phyloP scores from a whole-genome alignment of 2,113 vertebrate species.

The crab-eating macaque (Macaca fascicularis) region DNA sequence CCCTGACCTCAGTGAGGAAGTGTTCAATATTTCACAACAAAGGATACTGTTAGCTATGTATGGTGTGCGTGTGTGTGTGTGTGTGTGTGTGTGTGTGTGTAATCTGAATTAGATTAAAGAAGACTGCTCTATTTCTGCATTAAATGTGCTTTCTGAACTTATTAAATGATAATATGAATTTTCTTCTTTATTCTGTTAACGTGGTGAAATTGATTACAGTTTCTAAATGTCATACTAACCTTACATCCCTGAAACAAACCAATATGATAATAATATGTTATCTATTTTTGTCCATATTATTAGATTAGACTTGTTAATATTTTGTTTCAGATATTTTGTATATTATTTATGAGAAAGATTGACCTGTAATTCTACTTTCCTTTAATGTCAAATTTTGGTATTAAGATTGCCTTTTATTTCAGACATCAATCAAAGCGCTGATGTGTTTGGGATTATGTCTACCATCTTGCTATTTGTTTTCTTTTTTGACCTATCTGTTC shows the following conservation, averaged over 20 bases:
- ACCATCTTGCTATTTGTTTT: neutral
- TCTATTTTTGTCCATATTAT: neutral
- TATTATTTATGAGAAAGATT: neutral
- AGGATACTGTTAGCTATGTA: neutral
- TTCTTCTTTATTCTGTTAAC: neutral
- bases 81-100: rapidly evolving
- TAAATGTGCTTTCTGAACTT: slow-evolving; percentile 5
- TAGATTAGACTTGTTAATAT: neutral
- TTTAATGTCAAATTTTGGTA: neutral
- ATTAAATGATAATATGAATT: neutral
- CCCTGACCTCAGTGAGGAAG: neutral
- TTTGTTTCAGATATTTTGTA: neutral
- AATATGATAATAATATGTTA: neutral
- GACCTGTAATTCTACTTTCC: neutral
- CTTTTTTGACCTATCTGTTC: neutral
- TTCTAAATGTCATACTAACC: neutral
- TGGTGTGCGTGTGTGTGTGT: too few species aligned
- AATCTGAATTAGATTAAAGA: neutral
- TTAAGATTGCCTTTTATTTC: neutral
- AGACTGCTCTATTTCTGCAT: neutral
- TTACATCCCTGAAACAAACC: neutral
- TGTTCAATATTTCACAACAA: neutral
- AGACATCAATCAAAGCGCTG: neutral
- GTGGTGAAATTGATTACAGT: neutral
- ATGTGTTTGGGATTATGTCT: neutral